Evolutionary conservation across 2,888 invertebrate species (phyloP).

Genomic region (Synergus gifuensis): DNA sequence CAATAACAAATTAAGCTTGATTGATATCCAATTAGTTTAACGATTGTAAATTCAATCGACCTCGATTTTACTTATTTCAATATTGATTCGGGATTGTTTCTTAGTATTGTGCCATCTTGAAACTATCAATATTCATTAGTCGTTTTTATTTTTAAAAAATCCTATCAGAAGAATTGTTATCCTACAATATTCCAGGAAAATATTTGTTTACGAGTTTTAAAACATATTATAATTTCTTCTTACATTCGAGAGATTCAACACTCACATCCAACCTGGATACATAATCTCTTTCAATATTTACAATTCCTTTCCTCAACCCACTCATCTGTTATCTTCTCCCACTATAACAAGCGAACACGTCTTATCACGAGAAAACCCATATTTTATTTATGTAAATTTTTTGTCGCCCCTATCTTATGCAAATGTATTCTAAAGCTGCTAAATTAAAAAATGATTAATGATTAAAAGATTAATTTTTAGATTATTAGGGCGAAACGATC

Average conservation of each 20-base stretch:
- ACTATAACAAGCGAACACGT: background rate
- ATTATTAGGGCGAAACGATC: no score
- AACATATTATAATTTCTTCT: background rate
- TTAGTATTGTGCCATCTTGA: background rate
- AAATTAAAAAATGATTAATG: background rate
- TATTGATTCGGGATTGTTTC: background rate
- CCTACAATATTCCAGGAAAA: no score
- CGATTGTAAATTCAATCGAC: constrained; percentile 8
- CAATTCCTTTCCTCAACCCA: constrained; percentile 9
- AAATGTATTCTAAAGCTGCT: background rate
- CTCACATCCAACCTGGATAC: background rate
- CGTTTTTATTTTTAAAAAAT: no score
- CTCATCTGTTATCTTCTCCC: constrained; percentile 30
- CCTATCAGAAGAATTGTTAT: no score
- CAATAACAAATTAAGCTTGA: constrained; percentile 14
- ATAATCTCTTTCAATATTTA: constrained; percentile 22
- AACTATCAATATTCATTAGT: background rate
- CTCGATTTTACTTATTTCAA: background rate
- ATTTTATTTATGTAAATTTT: background rate
- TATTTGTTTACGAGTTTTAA: no score
- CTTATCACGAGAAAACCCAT: background rate
- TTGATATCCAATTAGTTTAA: constrained; percentile 1
- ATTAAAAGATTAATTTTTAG: background rate
- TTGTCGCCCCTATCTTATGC: background rate
- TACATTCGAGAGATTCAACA: constrained; percentile 14